Base-by-base conservation (phyloP, 2,113 vertebrate species). In the Tiliqua scincoides region DNA sequence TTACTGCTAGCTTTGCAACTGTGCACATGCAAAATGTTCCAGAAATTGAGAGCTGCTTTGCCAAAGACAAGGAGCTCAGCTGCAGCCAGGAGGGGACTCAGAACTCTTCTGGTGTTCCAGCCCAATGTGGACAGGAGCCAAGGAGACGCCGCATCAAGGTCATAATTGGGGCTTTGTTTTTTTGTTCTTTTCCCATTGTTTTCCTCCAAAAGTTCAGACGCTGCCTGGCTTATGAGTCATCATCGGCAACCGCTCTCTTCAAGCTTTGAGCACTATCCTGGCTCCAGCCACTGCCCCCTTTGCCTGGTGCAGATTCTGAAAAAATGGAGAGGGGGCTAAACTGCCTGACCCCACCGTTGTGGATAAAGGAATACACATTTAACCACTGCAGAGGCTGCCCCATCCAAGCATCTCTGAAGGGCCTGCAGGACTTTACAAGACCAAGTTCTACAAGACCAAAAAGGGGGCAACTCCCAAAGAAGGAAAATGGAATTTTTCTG, bases 91-190 rank as follows among this genome's bases (percentile, higher is more conserved):
- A 87, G 92, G 93, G 92, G 8, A 92, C 94, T 84, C 0, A 0
- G 72, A 92, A 90, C 37, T 83, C 86, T 93, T 93, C 91, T 93
- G 93, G 90, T 93, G 91, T 75, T 79, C 32, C 75, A 70, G 86
- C 43, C 30, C 4, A 14, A 89, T 95, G 93, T 95, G 94, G 94
- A 92, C 35, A 86, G 74, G 27, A 8, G 93, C 91, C 94, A 95
- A 88, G 73, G 91, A 92, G 89, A 18, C 91, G 91, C 15, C 91
- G 91, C 94, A 93, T 85, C 92, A 94, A 93, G 92, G 89, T 95
- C 35, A 77, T n/a, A 21, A 12, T 57, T 2, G 10, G 54, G 54
- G 17, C 14, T 88, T 93, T 48, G 43, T 72, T 80, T 84, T 78
- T 57, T 79, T n/a, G 82, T 63, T 73, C 82, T 85, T 59, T 72